Evolutionary conservation across 2,888 invertebrate species (phyloP).

Genomic region (Piscicola geometra): DNA sequence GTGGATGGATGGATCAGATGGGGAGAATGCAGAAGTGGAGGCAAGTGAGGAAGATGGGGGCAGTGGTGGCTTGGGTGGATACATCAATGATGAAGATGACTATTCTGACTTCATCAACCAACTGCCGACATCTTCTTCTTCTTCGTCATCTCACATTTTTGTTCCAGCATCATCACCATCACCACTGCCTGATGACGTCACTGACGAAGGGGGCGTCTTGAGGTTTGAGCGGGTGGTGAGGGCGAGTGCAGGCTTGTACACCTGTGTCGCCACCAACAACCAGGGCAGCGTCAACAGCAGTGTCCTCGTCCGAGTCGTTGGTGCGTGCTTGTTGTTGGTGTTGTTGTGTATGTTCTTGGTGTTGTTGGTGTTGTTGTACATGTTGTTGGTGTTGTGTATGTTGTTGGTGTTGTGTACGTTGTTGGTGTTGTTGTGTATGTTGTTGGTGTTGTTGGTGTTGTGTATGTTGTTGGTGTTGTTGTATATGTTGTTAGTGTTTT

Average conservation of each 20-base stretch:
- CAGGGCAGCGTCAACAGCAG: constrained; percentile 24
- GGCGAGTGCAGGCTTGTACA: constrained; percentile 13
- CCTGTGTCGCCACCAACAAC: constrained; percentile 20
- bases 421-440: no score
- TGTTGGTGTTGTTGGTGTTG: no score
- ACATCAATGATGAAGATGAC: constrained; percentile 11
- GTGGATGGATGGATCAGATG: no score
- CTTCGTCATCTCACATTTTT: background rate
- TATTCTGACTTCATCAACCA: background rate
- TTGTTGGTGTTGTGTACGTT: no score
- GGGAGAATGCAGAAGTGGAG: background rate
- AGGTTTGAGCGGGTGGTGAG: constrained; percentile 6
- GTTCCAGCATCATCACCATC: no score
- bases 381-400: no score
- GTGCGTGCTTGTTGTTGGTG: background rate
- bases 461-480: no score
- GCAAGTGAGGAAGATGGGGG: background rate
- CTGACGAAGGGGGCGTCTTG: constrained; percentile 16
- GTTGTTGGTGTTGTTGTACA: no score
- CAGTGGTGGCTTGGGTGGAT: background rate
- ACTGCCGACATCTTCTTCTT: background rate
- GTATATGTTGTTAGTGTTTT: no score
- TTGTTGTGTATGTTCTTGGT: no score
- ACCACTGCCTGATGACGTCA: constrained; percentile 3
- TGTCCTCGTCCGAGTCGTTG: constrained; percentile 14